Base-by-base conservation (phyloP, 1,140 invertebrate species). In the Reticulitermes speratus region DNA sequence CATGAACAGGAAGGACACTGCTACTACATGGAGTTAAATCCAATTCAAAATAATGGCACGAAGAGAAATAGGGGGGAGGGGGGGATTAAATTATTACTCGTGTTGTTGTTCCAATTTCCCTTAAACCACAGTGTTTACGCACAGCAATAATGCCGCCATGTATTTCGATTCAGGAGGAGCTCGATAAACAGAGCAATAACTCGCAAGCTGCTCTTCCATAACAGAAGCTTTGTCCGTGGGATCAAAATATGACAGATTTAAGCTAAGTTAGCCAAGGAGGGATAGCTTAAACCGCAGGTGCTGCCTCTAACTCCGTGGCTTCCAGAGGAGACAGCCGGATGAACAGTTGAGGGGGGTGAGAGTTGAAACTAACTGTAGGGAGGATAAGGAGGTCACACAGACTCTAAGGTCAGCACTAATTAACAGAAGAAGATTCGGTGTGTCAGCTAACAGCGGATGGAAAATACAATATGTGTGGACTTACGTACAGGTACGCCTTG, bases 81-180 rank as follows among this genome's bases (percentile, higher is more conserved):
- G 21, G n/a, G n/a, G 65, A 75, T 75, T 75, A 75, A 75, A 75
- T 75, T 75, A 75, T 75, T 75, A 75, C 30, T 75, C 14, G 65
- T 75, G 65, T 75, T 75, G 65, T 75, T 30, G 65, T 6, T 75
- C 65, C 25, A 75, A 30, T 30, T 75, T 75, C 65, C 65, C 16
- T 75, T 75, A 75, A 75, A 75, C 25, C 65, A 16, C 65, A 75
- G 65, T 30, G 65, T 14, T 75, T 75, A 30, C 25, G 65, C n/a
- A 55, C 19, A 55, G n/a, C 25, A 75, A 30, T 25, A n/a, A 16
- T 16, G n/a, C 25, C 65, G 9, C 16, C 25, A 55, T 55, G 52
- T 55, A 55, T 21, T 21, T 19, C 14, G 9, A 55, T 19, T 55
- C 52, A 55, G 14, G 14, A 21, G 19, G 5, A 55, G 52, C 52